Evolutionary conservation across 2,888 invertebrate genomes (phyloP).

Genomic region (Biston stratarius): DNA sequence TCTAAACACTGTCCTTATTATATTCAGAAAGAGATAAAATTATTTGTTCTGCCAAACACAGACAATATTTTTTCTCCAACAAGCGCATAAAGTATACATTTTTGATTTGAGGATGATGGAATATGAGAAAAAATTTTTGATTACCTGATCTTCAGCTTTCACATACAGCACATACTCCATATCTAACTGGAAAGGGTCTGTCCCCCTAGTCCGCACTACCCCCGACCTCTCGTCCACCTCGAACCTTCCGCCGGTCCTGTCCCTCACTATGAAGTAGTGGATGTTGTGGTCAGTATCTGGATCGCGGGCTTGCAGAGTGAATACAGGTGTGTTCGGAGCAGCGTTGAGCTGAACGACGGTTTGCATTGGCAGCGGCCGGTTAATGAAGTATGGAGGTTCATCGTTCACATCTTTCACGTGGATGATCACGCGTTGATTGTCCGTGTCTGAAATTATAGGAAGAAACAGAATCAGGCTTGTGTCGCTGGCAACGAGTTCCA

Average conservation of each 20-base stretch:
- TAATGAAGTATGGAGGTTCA: constrained; percentile 98
- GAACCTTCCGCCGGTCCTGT: constrained; percentile 92
- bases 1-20: too few relatives aligned
- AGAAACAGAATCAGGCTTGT: background rate
- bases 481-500: background rate
- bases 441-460: constrained; percentile 90
- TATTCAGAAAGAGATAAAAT: too few relatives aligned
- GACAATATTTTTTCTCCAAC: too few relatives aligned
- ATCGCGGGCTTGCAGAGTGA: constrained; percentile 98
- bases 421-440: constrained; percentile 97
- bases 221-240: constrained; percentile 97
- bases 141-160: constrained; percentile 95
- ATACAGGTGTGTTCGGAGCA: constrained; percentile 97
- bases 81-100: too few relatives aligned
- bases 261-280: constrained; percentile 97
- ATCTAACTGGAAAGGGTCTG: constrained; percentile 96
- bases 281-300: constrained; percentile 98
- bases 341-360: constrained; percentile 98
- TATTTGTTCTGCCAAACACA: too few relatives aligned
- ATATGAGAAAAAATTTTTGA: background rate
- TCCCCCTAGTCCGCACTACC: constrained; percentile 96
- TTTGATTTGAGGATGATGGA: too few relatives aligned
- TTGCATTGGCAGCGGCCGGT: constrained; percentile 98
- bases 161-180: constrained; percentile 99
- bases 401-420: constrained; percentile 98